Evolutionary conservation across 2,113 vertebrate species (phyloP), one percentile per base, ranked within the genome.

Genomic region (Onychostruthus taczanowskii): DNA sequence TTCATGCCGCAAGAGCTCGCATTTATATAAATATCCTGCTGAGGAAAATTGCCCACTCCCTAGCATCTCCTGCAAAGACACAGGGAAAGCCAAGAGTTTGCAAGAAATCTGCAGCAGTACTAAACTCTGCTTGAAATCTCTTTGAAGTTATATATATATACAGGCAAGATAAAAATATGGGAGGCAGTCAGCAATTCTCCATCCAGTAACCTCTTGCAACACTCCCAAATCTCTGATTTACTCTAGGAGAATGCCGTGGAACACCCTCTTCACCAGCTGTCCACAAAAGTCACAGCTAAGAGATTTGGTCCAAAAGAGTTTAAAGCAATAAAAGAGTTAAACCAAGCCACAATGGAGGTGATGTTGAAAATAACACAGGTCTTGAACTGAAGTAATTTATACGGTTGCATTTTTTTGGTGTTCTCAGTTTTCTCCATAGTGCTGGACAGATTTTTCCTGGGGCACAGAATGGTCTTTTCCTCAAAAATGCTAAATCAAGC

Each of bases 11-110:
- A 78, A 89, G 87, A 94, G 37, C 77, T 64, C 41, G 3, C 75
- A 58, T 84, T 89, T 87, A 46, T 68, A 92, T 93, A 95, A 96
- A 92, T 92, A 94, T 43, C 87, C 61, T 58, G 85, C 77, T 84
- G 69, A 87, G 81, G 56, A 89, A 49, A 91, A 91, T 84, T 95
- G 89, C 96, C 89, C 66, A 89, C 89, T 94, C 91, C 69, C 81
- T 86, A 94, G 28, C 89, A 92, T 46, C 80, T 87, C 94, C 82
- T 46, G 69, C 75, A 86, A 77, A 92, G 70, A 66, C 70, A 89
- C 19, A 55, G 9, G 62, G 58, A 47, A 90, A 90, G 50, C 31
- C 27, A 74, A 35, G 82, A 82, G 61, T 41, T 56, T 35, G 68
- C 86, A 92, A 77, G 73, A 66, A 84, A 78, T n/a, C 47, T 89